These are phyloP conservation scores for Cheirogaleus medius DNA, from an alignment of 2,113 vertebrate genomes.

Conservation along the genomic window DNA sequence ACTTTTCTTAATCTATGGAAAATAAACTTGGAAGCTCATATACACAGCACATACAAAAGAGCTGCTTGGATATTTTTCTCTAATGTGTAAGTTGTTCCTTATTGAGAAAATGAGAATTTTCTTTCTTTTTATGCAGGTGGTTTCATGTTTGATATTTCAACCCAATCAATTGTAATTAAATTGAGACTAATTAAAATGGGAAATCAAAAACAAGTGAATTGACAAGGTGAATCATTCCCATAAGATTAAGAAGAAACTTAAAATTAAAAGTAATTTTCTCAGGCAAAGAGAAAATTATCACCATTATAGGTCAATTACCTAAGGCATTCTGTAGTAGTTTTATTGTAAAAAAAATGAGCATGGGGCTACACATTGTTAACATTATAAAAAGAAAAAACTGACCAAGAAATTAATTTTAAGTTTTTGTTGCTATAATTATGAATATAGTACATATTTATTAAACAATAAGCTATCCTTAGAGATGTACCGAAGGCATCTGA, in stretches of 20 bases:
- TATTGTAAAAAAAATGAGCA: slow-evolving; percentile 49
- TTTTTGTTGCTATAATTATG: slow-evolving; percentile 46
- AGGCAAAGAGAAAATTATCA: slow-evolving; percentile 69
- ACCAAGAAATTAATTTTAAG: slow-evolving; percentile 33
- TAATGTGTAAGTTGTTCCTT: background rate
- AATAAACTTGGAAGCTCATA: background rate
- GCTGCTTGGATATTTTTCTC: slow-evolving; percentile 28
- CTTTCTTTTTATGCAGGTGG: background rate
- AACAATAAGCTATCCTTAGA: background rate
- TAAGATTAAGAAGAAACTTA: slow-evolving; percentile 66
- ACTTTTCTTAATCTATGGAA: background rate
- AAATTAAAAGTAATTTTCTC: slow-evolving; percentile 71
- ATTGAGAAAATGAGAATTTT: slow-evolving; percentile 20
- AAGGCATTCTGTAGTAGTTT: slow-evolving; percentile 53
- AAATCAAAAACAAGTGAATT: slow-evolving; percentile 74
- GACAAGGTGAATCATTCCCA: slow-evolving; percentile 64
- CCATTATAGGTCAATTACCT: slow-evolving; percentile 67
- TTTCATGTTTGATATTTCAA: slow-evolving; percentile 64
- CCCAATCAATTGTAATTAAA: slow-evolving; percentile 75
- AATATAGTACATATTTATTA: slow-evolving; percentile 27
- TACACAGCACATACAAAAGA: background rate
- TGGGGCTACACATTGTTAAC: background rate
- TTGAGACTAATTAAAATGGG: slow-evolving; percentile 77
- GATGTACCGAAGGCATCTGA: background rate
- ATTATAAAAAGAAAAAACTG: background rate